These are phyloP conservation scores for Metridium senile DNA, from an alignment of 92 coral and sea anemone genomes.

Conservation along the genomic window DNA sequence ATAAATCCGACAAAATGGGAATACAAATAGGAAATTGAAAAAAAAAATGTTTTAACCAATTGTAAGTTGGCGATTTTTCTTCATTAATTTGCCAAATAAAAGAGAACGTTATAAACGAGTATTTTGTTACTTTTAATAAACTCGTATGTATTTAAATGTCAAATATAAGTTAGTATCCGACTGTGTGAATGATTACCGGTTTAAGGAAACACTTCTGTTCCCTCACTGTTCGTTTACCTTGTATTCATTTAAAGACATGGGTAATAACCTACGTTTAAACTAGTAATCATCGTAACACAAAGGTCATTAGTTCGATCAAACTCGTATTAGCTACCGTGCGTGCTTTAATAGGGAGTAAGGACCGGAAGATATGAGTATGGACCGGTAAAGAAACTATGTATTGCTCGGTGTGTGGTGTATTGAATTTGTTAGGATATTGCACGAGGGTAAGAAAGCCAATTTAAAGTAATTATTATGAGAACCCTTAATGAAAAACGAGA, in stretches of 20 bases:
- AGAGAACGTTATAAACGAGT: not conserved
- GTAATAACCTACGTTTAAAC: slow-evolving; percentile 4
- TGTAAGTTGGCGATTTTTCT: not conserved
- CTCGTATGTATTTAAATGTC: not conserved
- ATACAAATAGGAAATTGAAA: no score
- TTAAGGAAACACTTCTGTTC: slow-evolving; percentile 8
- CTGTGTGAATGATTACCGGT: slow-evolving; percentile 4
- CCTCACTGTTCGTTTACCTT: not conserved
- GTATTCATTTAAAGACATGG: not conserved
- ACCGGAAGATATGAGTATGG: slow-evolving; percentile 21
- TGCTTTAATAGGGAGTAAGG: slow-evolving; percentile 19
- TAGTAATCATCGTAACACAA: slow-evolving; percentile 15
- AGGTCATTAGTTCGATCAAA: slow-evolving; percentile 17
- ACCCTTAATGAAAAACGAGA: not conserved
- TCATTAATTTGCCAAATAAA: not conserved
- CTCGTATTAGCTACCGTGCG: slow-evolving; percentile 3
- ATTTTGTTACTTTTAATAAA: not conserved
- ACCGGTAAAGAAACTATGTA: not conserved
- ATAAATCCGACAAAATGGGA: no score
- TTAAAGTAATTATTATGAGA: not conserved
- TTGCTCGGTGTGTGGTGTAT: not conserved
- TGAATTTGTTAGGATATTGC: slow-evolving; percentile 11
- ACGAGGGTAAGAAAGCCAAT: not conserved
- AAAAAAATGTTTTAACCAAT: no score
- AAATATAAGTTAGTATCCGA: not conserved